These are phyloP conservation scores for Shargacucullia verbasci DNA, from an alignment of 2,888 invertebrate species.

Conservation along the genomic window DNA sequence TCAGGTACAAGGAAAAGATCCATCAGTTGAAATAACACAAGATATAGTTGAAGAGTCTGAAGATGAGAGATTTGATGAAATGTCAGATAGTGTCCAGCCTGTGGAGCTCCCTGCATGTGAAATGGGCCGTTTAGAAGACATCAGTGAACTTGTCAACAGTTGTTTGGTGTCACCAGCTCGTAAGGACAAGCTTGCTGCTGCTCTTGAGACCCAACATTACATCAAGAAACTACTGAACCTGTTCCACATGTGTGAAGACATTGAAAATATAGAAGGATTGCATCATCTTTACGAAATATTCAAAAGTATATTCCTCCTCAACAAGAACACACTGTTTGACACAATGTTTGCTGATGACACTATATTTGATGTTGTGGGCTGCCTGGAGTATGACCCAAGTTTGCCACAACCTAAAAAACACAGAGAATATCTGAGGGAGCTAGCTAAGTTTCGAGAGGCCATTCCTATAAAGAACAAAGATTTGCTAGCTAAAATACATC, in stretches of 20 bases:
- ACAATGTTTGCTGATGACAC: slow-evolving; percentile 99
- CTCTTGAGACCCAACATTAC: slow-evolving; percentile 98
- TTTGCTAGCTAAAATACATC: slow-evolving; percentile 99
- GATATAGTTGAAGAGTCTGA: slow-evolving; percentile 98
- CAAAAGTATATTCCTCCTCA: slow-evolving; percentile 99
- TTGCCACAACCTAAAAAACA: slow-evolving; percentile 96
- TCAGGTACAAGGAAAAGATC: slow-evolving; percentile 99
- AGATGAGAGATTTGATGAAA: slow-evolving; percentile 99
- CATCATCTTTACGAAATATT: slow-evolving; percentile 99
- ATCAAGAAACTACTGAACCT: slow-evolving; percentile 98
- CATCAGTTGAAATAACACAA: slow-evolving; percentile 99
- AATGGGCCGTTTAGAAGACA: slow-evolving; percentile 97
- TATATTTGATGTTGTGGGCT: slow-evolving; percentile 99
- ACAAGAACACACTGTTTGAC: slow-evolving; percentile 98
- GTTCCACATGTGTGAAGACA: slow-evolving; percentile 99
- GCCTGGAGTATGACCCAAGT: slow-evolving; percentile 98
- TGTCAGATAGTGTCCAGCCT: slow-evolving; percentile 97
- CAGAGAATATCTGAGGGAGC: slow-evolving; percentile 97
- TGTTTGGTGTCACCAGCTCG: slow-evolving; percentile 96
- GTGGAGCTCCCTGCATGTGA: slow-evolving; percentile 99
- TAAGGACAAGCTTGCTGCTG: slow-evolving; percentile 97
- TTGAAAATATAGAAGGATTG: slow-evolving; percentile 97
- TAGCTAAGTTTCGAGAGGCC: slow-evolving; percentile 97
- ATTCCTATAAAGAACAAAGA: slow-evolving; percentile 98
- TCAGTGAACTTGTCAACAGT: slow-evolving; percentile 96